phyloP scores from a whole-genome alignment of 2,888 invertebrate species.

The Calameuta pallipes region DNA sequence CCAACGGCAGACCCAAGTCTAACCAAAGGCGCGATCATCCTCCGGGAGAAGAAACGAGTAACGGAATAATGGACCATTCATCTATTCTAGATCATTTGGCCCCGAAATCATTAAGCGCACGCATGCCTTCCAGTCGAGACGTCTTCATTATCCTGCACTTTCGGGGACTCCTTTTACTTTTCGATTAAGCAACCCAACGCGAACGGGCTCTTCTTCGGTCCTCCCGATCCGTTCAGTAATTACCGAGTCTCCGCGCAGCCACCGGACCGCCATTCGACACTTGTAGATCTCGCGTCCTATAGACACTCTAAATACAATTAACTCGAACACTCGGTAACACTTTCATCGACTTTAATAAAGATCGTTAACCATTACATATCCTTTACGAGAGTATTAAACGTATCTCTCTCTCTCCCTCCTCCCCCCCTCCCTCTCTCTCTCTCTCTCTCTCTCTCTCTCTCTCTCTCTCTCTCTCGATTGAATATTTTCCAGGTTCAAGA shows the following conservation, averaged over 20 bases:
- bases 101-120: slow-evolving; percentile 39
- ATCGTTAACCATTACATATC: neutral
- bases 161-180: slow-evolving; percentile 36
- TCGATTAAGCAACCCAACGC: slow-evolving; percentile 27
- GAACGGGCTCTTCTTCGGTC: neutral
- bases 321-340: neutral
- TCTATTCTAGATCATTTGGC: slow-evolving; percentile 39
- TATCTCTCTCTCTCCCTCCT: no score
- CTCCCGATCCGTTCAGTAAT: neutral
- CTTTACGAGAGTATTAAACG: neutral
- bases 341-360: neutral
- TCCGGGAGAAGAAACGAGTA: neutral
- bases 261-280: neutral
- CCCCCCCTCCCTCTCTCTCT: no score
- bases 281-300: neutral
- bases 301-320: neutral
- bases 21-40: neutral
- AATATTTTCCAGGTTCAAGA: slow-evolving; percentile 19
- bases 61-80: slow-evolving; percentile 33
- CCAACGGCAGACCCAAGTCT: no score
- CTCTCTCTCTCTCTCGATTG: neutral
- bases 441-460: no score
- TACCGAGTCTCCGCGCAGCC: neutral
- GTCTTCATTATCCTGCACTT: slow-evolving; percentile 37
- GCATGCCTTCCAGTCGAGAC: slow-evolving; percentile 27